phyloP scores from a whole-genome alignment of 2,113 vertebrate genomes.

The Myocastor coypus region DNA sequence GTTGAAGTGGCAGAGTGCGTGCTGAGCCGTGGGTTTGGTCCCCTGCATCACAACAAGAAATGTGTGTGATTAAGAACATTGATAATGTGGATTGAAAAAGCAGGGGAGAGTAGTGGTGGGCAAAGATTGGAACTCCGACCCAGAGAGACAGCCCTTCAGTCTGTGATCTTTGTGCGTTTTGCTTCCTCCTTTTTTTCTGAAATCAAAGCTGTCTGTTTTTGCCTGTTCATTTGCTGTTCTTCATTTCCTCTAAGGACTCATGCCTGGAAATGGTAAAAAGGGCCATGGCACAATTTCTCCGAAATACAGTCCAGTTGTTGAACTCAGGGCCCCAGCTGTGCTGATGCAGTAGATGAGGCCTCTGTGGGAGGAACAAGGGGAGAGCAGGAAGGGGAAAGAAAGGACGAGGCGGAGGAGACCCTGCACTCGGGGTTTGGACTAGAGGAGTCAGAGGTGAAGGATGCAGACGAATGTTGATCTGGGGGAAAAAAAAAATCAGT shows the following conservation, averaged over 20 bases:
- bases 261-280: neutral
- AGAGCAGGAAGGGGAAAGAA: neutral
- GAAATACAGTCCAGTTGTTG: neutral
- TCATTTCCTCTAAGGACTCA: neutral
- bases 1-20: neutral
- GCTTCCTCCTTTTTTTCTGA: neutral
- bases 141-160: accelerated
- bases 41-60: neutral
- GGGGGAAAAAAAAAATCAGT: neutral
- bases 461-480: constrained; percentile 27
- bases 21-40: neutral
- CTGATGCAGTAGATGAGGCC: neutral
- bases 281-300: neutral
- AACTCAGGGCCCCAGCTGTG: neutral
- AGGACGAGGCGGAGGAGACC: neutral
- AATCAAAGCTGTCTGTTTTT: neutral
- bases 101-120: neutral
- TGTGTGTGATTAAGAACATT: neutral
- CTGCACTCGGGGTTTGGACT: neutral
- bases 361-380: neutral
- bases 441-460: neutral
- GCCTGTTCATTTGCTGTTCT: neutral
- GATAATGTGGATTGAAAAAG: neutral
- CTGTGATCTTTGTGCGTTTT: neutral
- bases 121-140: neutral